phyloP scores from a whole-genome alignment of 2,797 vertebrate species.

The Aphelocoma californica region DNA sequence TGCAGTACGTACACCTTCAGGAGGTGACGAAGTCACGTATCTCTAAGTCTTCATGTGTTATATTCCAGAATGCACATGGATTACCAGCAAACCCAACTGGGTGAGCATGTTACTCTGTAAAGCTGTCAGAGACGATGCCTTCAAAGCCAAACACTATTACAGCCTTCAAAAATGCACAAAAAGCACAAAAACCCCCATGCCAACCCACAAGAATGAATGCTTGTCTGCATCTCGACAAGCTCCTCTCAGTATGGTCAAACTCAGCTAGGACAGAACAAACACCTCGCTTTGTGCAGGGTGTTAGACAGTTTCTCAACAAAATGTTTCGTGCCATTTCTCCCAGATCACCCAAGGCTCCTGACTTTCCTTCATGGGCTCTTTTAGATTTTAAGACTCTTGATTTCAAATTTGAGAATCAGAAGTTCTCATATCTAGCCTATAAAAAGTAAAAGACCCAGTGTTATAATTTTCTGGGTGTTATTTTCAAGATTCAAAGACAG shows the following conservation, averaged over 20 bases:
- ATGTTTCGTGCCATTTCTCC: background rate
- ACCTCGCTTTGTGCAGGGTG: background rate
- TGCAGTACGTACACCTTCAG: background rate
- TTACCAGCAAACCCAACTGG: background rate
- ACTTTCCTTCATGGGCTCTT: background rate
- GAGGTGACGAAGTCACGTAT: background rate
- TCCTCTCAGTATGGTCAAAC: background rate
- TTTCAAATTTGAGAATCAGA: background rate
- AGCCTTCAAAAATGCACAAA: background rate
- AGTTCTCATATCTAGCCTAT: background rate
- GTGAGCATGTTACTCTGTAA: background rate
- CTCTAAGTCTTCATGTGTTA: background rate
- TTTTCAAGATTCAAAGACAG: background rate
- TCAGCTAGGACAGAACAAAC: background rate
- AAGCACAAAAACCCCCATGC: accelerated
- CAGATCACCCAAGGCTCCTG: background rate
- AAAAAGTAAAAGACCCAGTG: background rate
- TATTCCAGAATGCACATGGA: background rate
- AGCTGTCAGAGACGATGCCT: background rate
- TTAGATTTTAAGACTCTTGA: background rate
- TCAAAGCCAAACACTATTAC: background rate
- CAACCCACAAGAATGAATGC: background rate
- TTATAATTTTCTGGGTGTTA: background rate
- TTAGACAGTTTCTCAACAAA: background rate
- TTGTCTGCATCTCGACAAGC: background rate